Evolutionary conservation across 1,140 invertebrate species (phyloP).

Genomic region (Apis mellifera): Amel_HAv3.1 CM009936.2:2736501-2737000

Average conservation of each 20-base stretch:
- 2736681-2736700: not conserved
- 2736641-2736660: not conserved
- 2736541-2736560: too few species aligned
- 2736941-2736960: not conserved
- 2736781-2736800: not conserved
- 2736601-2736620: not conserved
- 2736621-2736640: not conserved
- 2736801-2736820: not conserved
- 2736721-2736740: not conserved
- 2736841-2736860: conserved; percentile 12
- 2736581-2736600: too few species aligned
- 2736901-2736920: too few species aligned
- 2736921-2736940: not conserved
- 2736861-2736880: conserved; percentile 17
- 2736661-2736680: not conserved
- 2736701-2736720: not conserved
- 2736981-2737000: not conserved
- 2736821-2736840: not conserved
- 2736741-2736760: too few species aligned
- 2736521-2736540: not conserved
- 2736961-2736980: not conserved
- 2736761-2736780: conserved; percentile 3
- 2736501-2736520: too few species aligned
- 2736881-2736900: conserved; percentile 20
- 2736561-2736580: not conserved